These are phyloP conservation scores for Mesorhabditis spiculigera DNA, from an alignment of 2,888 invertebrate species.

Conservation along the genomic window DNA sequence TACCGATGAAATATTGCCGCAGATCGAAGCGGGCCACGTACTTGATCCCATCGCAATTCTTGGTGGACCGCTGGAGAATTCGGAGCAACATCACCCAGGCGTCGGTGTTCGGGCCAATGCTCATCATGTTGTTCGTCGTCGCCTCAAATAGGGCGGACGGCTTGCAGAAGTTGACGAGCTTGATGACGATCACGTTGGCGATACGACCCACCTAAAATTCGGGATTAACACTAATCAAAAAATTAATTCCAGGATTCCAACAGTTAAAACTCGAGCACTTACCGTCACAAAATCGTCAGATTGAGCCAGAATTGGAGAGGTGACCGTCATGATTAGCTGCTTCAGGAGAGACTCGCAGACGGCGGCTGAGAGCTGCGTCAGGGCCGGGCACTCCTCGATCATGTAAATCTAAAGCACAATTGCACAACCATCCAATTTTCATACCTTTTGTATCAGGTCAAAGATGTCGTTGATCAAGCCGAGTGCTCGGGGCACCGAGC, in stretches of 20 bases:
- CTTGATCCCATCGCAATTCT: neutral
- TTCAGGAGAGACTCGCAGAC: constrained; percentile 2
- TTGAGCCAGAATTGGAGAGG: neutral
- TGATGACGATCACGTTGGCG: neutral
- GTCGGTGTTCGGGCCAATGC: neutral
- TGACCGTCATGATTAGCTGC: neutral
- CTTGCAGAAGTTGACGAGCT: neutral
- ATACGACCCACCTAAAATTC: neutral
- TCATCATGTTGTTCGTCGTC: neutral
- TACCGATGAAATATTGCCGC: neutral
- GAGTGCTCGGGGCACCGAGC: neutral
- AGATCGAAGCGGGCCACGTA: neutral
- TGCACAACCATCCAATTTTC: neutral
- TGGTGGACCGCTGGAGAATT: neutral
- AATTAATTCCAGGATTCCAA: neutral
- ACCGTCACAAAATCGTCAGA: constrained; percentile 1
- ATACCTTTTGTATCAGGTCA: constrained; percentile 4
- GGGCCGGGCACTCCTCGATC: neutral
- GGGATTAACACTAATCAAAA: neutral
- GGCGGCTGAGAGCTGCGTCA: neutral
- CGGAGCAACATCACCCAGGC: neutral
- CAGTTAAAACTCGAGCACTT: neutral
- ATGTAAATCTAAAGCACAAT: neutral
- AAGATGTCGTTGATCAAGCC: neutral
- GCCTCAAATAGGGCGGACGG: constrained; percentile 4